Percentiles rank a stretch among this genome's conserved stretches.
These are phyloP conservation scores for Mechanitis messenoides DNA, from an alignment of 2,888 invertebrate genomes.

Conservation along the genomic window DNA sequence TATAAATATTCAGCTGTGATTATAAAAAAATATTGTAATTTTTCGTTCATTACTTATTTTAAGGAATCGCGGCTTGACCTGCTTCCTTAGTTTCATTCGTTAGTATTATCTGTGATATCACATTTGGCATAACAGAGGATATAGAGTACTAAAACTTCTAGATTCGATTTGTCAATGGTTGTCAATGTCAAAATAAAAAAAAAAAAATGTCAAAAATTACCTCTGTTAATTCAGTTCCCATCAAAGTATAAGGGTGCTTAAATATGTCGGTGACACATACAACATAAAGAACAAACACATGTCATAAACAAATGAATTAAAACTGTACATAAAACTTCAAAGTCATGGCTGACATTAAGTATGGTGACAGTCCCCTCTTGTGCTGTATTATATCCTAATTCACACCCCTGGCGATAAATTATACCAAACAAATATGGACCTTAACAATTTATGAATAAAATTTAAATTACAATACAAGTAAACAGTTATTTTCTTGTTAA, in stretches of 20 bases:
- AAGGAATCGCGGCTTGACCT: too few relatives aligned
- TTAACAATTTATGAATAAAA: slow-evolving; percentile 26
- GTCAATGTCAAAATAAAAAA: too few relatives aligned
- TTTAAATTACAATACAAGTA: slow-evolving; percentile 29
- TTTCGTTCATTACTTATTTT: too few relatives aligned
- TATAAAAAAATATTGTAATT: too few relatives aligned
- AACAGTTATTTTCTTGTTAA: slow-evolving; percentile 55
- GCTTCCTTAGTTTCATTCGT: too few relatives aligned
- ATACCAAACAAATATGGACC: slow-evolving; percentile 31
- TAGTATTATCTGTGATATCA: too few relatives aligned
- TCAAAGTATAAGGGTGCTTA: neutral
- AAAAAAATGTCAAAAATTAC: too few relatives aligned
- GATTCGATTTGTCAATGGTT: too few relatives aligned
- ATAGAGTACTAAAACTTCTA: too few relatives aligned
- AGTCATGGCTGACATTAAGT: slow-evolving; percentile 72
- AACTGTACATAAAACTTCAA: slow-evolving; percentile 61
- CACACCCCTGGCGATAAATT: slow-evolving; percentile 64
- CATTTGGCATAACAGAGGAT: too few relatives aligned
- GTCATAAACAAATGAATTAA: slow-evolving; percentile 49
- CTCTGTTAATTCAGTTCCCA: neutral
- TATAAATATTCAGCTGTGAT: too few relatives aligned
- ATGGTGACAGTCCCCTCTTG: slow-evolving; percentile 59
- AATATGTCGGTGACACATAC: neutral
- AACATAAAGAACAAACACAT: slow-evolving; percentile 28
- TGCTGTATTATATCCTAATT: slow-evolving; percentile 69